Evolutionary conservation across 2,888 invertebrate genomes (phyloP).

Genomic region (Himalopsyche japonica): DNA sequence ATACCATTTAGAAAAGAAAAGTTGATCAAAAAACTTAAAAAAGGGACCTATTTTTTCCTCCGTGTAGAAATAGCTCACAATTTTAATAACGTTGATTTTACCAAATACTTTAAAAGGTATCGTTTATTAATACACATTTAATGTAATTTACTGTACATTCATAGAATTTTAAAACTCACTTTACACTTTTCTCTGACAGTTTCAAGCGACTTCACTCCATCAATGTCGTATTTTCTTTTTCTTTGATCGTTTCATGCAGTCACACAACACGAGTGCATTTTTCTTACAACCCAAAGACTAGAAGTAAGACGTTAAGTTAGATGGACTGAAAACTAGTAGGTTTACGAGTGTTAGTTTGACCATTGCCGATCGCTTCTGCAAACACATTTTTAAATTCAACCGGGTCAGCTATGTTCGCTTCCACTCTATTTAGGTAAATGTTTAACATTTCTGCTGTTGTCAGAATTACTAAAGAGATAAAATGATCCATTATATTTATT

Average conservation of each 20-base stretch:
- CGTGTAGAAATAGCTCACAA: too few relatives aligned
- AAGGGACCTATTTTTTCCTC: too few relatives aligned
- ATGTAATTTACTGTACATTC: neutral
- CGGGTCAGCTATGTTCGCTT: too few relatives aligned
- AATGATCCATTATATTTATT: too few relatives aligned
- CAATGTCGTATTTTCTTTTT: constrained; percentile 16
- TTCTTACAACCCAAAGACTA: neutral
- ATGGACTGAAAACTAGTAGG: constrained; percentile 17
- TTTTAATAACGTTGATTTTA: too few relatives aligned
- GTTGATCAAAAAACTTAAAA: too few relatives aligned
- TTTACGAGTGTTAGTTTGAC: neutral
- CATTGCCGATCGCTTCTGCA: neutral
- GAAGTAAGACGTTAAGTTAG: constrained; percentile 24
- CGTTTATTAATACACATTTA: neutral
- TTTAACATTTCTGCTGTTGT: too few relatives aligned
- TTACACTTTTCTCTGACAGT: neutral
- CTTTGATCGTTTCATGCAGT: neutral
- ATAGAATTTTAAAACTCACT: neutral
- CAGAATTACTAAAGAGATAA: too few relatives aligned
- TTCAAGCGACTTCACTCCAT: constrained; percentile 10
- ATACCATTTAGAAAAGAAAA: too few relatives aligned
- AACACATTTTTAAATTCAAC: too few relatives aligned
- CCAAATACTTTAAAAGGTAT: too few relatives aligned
- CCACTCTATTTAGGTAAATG: too few relatives aligned
- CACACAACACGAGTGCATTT: constrained; percentile 3